These are phyloP conservation scores for Parauchenoglanis punctatus DNA, from an alignment of 2,797 vertebrate species.

Conservation along the genomic window DNA sequence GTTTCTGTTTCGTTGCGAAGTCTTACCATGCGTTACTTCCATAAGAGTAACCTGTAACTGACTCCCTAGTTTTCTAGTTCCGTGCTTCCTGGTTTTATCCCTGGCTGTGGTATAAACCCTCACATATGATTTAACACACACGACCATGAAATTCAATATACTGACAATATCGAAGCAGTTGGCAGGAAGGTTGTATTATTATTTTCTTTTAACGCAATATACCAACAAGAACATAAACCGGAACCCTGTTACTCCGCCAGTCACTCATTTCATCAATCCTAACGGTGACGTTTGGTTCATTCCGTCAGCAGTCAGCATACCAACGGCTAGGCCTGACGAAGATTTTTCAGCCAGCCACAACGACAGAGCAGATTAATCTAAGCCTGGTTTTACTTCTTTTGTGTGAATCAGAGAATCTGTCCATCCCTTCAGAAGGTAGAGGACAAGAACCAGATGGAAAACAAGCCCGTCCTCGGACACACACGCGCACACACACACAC, in stretches of 20 bases:
- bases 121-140: not conserved
- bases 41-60: not conserved
- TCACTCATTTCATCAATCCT: not conserved
- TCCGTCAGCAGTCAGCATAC: constrained; percentile 13
- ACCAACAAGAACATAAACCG: not conserved
- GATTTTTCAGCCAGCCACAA: not conserved
- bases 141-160: not conserved
- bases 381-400: not conserved
- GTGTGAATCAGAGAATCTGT: not conserved
- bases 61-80: not conserved
- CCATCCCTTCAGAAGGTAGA: not conserved
- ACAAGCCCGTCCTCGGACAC: constrained; percentile 3
- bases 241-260: not conserved
- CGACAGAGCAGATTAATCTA: constrained; percentile 1
- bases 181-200: not conserved
- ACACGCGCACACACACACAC: not conserved
- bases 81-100: not conserved
- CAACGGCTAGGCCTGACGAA: not conserved
- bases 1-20: not conserved
- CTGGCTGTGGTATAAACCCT: not conserved
- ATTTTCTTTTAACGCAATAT: not conserved
- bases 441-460: constrained; percentile 26
- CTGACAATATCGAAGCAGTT: not conserved
- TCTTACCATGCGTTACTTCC: not conserved
- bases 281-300: not conserved